Evolutionary conservation across 1,140 invertebrate species (phyloP), one percentile per base, ranked within the genome.

Genomic region (Sitobion miscanthi): DNA sequence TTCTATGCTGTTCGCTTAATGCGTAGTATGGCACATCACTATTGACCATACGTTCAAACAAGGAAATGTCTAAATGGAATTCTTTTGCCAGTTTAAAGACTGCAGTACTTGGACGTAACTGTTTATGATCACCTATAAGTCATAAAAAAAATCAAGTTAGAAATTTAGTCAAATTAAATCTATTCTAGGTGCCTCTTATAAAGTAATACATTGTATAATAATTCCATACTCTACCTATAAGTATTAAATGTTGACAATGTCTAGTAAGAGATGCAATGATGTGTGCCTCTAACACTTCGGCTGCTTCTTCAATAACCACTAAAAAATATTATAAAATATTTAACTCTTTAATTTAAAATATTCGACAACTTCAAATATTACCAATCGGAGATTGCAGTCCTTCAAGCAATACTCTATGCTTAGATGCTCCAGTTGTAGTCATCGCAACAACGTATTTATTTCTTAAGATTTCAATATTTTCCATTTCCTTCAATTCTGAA

Each of bases 301-400:
- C 98, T 2, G 98, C 98, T 95, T 98, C 98, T 95, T 98, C 98
- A 38, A 98, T 96, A 49, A 98, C 96, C 0, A 97, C 96, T 96
- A 94, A 35, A 93, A 87, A 91, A 77, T 62, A 20, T 42, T 49
- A 42, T 89, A 45, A 62, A 87, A 42, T 87, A 49, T 30, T 30
- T 7, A n/a, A 87, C 14, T 2, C 3, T 17, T 30, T 47, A 87
- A 9, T 52, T 25, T 52, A 88, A 88, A 49, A 88, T 87, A 45
- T 88, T 88, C 11, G 2, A 89, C 6, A 54, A 5, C 5, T 35
- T 42, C 1, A 89, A 57, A 52, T n/a, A 23, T 89, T 90, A 90
- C 89, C 57, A 14, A 90, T 90, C 11, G 89, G 89, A 23, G 52
- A 90, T 7, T 90, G 35, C n/a, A 90, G 35, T 35, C 54, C 38